phyloP scores from a whole-genome alignment of 2,797 vertebrate genomes.

The Hypotaenidia okinawae region DNA sequence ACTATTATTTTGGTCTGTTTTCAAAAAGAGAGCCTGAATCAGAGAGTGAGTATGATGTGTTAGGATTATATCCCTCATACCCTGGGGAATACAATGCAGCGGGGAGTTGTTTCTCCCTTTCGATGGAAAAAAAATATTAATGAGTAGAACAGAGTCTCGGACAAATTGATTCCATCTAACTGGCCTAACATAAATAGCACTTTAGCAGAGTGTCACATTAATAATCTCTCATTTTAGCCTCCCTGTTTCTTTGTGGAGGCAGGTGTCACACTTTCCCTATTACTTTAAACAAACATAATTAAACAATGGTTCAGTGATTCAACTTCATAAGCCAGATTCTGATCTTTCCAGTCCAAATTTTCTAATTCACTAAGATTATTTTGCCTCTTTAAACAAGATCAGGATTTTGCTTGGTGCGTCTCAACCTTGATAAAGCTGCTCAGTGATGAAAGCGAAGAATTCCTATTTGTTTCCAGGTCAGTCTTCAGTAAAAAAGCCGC shows the following conservation, averaged over 20 bases:
- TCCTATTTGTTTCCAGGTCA: neutral
- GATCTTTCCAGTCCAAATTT: neutral
- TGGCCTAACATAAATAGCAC: neutral
- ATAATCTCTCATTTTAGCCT: neutral
- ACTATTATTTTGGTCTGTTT: neutral
- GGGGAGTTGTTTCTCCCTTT: neutral
- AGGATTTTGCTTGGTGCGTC: neutral
- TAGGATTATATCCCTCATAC: neutral
- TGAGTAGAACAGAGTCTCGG: neutral
- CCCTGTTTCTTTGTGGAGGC: neutral
- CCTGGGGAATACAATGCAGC: neutral
- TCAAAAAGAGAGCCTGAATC: neutral
- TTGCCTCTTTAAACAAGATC: neutral
- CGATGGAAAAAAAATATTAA: constrained; percentile 24
- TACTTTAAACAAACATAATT: constrained; percentile 3
- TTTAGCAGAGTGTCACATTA: constrained; percentile 11
- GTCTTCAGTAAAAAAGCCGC: neutral
- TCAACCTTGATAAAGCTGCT: neutral
- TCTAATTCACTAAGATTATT: neutral
- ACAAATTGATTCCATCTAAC: constrained; percentile 19
- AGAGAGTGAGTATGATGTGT: neutral
- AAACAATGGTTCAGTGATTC: neutral
- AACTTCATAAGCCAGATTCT: neutral
- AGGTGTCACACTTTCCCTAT: neutral
- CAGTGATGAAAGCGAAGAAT: neutral